Base-by-base conservation (phyloP, 2,888 invertebrate genomes). In the Amitus sp. region DNA sequence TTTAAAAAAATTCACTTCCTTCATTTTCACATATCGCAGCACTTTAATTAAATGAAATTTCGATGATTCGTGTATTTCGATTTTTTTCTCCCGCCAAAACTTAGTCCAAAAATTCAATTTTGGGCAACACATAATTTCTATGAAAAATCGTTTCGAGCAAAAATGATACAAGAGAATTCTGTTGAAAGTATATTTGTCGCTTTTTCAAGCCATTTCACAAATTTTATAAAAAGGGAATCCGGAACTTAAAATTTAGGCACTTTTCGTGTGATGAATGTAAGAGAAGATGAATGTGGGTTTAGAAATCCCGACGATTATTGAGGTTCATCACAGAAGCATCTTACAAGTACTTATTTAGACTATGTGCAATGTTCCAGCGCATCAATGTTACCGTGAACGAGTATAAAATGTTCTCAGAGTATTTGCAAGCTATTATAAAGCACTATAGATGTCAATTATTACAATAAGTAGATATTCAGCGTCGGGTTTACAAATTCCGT, bases 281-380 rank as follows among this genome's bases (percentile, higher is more conserved):
- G 62, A 58, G n/a, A n/a, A n/a, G n/a, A n/a, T n/a, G n/a, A n/a
- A n/a, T n/a, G n/a, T n/a, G n/a, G n/a, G n/a, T 62, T 66, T 45
- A 68, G 64, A 76, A 73, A 76, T 77, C 76, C 76, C 73, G 74
- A 76, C 73, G 76, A 76, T 73, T 73, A 76, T 71, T 76, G 76
- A 76, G 75, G 68, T 79, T 40, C 78, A 80, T 81, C 80, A 79
- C 80, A 81, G 80, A 82, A 82, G 81, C 82, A 76, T 82, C 75
- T 75, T 75, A 72, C n/a, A n/a, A n/a, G n/a, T 77, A 74, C 73
- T 73, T 71, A 73, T 72, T 73, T 79, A 78, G 72, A 79, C 75
- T 80, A 78, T 72, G 74, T 77, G 72, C 70, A 71, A 67, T 67
- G 69, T 72, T 79, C n/a, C 75, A 80, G 77, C 78, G 76, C 75